Conservation (phyloP, 2,797 vertebrate species). For the Tauraco hartlaubi region DNA sequence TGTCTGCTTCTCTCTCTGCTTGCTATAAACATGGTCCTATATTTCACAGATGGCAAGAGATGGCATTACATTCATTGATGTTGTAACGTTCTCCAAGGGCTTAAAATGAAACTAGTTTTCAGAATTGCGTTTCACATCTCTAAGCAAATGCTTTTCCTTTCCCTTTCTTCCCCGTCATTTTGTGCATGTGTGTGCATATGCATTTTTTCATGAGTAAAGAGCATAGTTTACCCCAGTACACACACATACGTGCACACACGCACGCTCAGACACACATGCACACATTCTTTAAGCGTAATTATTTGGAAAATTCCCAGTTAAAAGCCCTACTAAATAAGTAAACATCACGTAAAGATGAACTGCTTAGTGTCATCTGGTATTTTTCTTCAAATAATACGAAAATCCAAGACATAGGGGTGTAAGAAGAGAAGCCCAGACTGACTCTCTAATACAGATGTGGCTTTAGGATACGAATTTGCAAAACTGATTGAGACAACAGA, state of each 20-base stretch:
- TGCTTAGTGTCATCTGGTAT: not conserved
- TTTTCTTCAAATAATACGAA: not conserved
- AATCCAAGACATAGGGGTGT: not conserved
- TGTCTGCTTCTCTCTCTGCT: not conserved
- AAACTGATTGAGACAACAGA: not conserved
- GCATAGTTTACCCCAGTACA: not conserved
- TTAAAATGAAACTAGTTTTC: conserved; percentile 12
- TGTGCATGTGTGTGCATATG: not conserved
- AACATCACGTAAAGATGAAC: not conserved
- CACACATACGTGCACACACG: not conserved
- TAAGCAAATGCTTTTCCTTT: not conserved
- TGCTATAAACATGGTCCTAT: not conserved
- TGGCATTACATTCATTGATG: not conserved
- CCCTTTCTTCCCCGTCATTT: not conserved
- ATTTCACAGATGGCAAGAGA: not conserved
- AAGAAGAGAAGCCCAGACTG: not conserved
- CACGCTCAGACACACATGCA: no score
- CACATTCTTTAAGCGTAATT: not conserved
- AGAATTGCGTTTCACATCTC: not conserved
- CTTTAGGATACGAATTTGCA: not conserved
- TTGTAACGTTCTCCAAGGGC: not conserved
- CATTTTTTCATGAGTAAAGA: not conserved
- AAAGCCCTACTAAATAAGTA: not conserved
- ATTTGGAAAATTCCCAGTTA: not conserved
- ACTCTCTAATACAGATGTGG: not conserved